Base-by-base conservation (phyloP, 2,888 invertebrate species). In the Bellardia bayeri region DNA sequence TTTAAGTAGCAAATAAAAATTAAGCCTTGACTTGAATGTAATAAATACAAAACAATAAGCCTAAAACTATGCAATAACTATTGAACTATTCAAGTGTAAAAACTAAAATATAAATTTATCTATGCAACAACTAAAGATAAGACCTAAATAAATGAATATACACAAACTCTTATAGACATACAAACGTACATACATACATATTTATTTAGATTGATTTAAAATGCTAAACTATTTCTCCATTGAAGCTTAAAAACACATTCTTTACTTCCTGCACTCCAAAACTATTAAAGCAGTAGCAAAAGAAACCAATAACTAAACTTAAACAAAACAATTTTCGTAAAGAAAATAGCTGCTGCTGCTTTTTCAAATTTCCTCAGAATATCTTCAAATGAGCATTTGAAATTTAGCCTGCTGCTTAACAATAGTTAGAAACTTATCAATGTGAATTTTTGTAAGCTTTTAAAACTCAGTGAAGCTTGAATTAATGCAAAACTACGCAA, bases 81-180 rank as follows among this genome's bases (percentile, higher is more conserved):
- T 75, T 85, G 69, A 75, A 40, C 75, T 75, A 85, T 75, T 85
- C 63, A 85, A 81, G 85, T 71, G 85, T 81, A 81, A 85, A 80
- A 85, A 45, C 69, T 80, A 63, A 30, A 80, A 80, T 56, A 37
- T 51, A 51, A 63, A 76, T 84, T 69, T 49, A 78, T 78, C 42
- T 64, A 56, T 42, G 54, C 23, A 58, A 80, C 61, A 68, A 45
- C 13, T 30, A 33, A 72, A 66, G 84, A 84, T 84, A 84, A 79
- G 49, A 66, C 13, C n/a, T 45, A 37, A 5, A 37, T 37, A 37
- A 4, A 61, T 61, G 33, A 61, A 30, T 61, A 45, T 68, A 68
- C 49, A 13, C 30, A 58, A 23, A 58, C 16, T 30, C 2, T 23
- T 58, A 33, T 30, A 58, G 2, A 58, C 58, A 58, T 30, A 56